phyloP scores from a whole-genome alignment of 2,888 invertebrate species.

The Xestia xanthographa region DNA sequence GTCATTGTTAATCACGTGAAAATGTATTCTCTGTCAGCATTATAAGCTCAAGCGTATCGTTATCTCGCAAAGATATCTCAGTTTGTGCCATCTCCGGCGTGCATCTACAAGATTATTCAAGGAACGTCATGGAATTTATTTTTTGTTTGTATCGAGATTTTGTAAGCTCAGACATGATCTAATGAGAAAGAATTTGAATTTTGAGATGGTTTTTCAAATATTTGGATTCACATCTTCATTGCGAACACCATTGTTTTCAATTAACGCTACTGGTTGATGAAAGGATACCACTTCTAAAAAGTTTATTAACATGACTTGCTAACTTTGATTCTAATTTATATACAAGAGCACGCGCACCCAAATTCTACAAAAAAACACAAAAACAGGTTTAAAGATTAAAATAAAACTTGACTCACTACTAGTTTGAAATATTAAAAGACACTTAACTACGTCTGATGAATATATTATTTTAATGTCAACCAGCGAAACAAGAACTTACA shows the following conservation, averaged over 20 bases:
- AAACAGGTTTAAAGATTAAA: slow-evolving; percentile 34
- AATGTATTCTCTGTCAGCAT: slow-evolving; percentile 64
- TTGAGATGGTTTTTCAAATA: not conserved
- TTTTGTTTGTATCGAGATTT: slow-evolving; percentile 23
- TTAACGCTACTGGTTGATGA: not conserved
- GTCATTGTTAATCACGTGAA: slow-evolving; percentile 63
- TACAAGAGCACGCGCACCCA: not conserved
- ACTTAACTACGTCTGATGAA: not conserved
- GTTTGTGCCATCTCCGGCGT: slow-evolving; percentile 50
- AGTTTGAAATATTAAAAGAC: not conserved
- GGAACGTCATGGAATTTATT: slow-evolving; percentile 41
- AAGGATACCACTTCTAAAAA: not conserved
- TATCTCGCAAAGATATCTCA: slow-evolving; percentile 63
- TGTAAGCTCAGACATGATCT: slow-evolving; percentile 2
- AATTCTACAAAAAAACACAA: slow-evolving; percentile 14
- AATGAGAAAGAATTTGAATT: too few relatives aligned
- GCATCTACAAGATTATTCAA: slow-evolving; percentile 48
- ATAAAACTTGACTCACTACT: slow-evolving; percentile 9
- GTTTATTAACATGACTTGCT: not conserved
- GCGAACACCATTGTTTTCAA: not conserved
- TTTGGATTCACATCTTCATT: not conserved
- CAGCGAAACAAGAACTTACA: not conserved
- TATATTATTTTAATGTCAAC: slow-evolving; percentile 11
- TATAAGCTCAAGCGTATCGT: slow-evolving; percentile 62
- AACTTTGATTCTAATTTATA: slow-evolving; percentile 10